Evolutionary conservation across 2,888 invertebrate genomes (phyloP).

Genomic region (Lysandra bellargus): DNA sequence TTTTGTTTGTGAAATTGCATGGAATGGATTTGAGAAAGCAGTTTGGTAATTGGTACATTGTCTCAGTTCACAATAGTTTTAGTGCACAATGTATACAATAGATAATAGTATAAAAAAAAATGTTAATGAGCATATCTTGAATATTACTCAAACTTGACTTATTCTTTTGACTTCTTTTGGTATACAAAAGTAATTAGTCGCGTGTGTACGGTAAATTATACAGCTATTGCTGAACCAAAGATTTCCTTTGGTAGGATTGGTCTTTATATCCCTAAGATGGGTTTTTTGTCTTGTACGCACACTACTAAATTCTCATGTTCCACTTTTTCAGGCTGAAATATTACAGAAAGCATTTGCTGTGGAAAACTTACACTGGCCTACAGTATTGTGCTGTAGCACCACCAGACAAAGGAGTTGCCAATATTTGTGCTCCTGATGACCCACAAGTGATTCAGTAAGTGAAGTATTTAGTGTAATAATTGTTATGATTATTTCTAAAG

Average conservation of each 20-base stretch:
- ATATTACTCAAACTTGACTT: not conserved
- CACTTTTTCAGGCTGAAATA: constrained; percentile 79
- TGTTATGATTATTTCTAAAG: not conserved
- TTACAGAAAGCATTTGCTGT: constrained; percentile 89
- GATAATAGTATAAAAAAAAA: too few species aligned
- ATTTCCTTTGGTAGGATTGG: too few species aligned
- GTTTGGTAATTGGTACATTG: too few species aligned
- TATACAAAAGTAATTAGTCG: not conserved
- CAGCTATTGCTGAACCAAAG: too few species aligned
- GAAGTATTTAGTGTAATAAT: not conserved
- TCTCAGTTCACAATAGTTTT: too few species aligned
- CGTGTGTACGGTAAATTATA: too few species aligned
- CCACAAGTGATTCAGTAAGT: constrained; percentile 87
- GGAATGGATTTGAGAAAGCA: too few species aligned
- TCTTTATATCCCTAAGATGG: too few species aligned
- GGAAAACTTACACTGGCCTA: constrained; percentile 91
- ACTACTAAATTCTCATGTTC: not conserved
- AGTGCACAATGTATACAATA: too few species aligned
- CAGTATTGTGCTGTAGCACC: constrained; percentile 93
- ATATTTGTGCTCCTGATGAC: constrained; percentile 82
- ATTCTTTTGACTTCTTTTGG: not conserved
- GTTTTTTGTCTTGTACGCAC: too few species aligned
- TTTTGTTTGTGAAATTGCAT: too few species aligned
- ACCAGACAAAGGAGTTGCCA: constrained; percentile 82
- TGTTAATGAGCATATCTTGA: not conserved